phyloP scores from a whole-genome alignment of 1,140 invertebrate genomes.

The Pomacea maculata region DNA sequence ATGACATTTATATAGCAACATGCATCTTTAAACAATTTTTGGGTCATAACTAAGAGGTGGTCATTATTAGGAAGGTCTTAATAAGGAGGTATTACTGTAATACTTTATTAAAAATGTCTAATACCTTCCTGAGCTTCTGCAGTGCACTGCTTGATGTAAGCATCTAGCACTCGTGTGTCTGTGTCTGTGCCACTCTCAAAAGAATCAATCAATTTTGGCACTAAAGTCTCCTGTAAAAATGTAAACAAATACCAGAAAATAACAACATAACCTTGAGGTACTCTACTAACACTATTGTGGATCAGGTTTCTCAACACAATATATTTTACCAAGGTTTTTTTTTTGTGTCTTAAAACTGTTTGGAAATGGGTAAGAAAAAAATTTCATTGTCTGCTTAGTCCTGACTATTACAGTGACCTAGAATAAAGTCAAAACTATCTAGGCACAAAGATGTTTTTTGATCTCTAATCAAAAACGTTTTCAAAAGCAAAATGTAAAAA shows the following conservation, averaged over 20 bases:
- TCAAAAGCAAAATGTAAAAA: not conserved
- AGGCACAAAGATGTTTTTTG: not conserved
- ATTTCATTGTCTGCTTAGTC: no score
- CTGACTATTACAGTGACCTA: not conserved
- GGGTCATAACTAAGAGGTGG: no score
- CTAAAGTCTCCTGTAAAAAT: slow-evolving; percentile 49
- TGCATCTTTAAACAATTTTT: no score
- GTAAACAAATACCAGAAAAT: not conserved
- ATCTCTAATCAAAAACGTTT: not conserved
- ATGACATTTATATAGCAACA: no score
- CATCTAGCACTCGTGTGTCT: slow-evolving; percentile 72
- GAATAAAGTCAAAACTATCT: no score
- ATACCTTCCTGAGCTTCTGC: slow-evolving; percentile 79
- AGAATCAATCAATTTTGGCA: slow-evolving; percentile 67
- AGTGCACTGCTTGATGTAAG: slow-evolving; percentile 76
- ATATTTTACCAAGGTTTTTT: no score
- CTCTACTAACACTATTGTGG: no score
- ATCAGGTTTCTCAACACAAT: not conserved
- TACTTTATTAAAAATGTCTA: not conserved
- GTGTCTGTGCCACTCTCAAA: slow-evolving; percentile 71
- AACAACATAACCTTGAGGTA: not conserved
- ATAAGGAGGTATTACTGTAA: not conserved
- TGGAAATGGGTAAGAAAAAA: no score
- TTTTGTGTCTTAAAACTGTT: not conserved
- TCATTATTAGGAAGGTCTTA: not conserved